Base-by-base conservation (phyloP, 1,140 invertebrate genomes). In the Brachionus manjavacas region DNA sequence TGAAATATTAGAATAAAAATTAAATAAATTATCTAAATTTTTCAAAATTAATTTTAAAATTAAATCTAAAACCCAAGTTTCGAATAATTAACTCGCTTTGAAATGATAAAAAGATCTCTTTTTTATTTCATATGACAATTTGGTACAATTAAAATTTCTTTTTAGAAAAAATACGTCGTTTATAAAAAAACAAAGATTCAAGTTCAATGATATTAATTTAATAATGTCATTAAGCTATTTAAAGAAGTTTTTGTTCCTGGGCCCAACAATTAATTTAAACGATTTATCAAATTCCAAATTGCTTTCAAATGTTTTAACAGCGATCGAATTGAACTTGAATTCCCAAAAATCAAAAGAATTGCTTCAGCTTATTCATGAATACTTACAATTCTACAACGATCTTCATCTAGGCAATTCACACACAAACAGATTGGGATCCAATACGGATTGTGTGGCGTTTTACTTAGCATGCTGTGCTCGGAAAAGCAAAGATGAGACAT, bases 201-300 rank as follows among this genome's bases (percentile, higher is more conserved):
- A 41, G 39, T 41, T 74, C 46, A 43, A 74, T 41, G 25, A 39
- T 74, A 16, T 4, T 16, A 46, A 16, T 16, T 20, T 28, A 76
- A 76, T 76, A 11, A 76, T 76, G 72, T 49, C 72, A 49, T 76
- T 76, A 16, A 76, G 49, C 31, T 46, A 52, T 76, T 49, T 76
- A 49, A 76, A 76, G 25, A 76, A 76, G 31, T 76, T 49, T 76
- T 35, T 76, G 11, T 76, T 28, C 41, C 20, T 76, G 1, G 20
- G 72, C 11, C 41, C 72, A 25, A 76, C 72, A 25, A 25, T 76
- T 12, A 76, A 76, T n/a, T 4, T 76, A 31, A 3, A 46, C 16
- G 72, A 76, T 28, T 20, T 16, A 4, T 46, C 41, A 25, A 76
- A 76, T 12, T 25, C 72, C 23, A 76, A 52, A 76, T 4, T 76